Evolutionary conservation across 2,888 invertebrate species (phyloP).

Genomic region (Subacronicta megacephala): DNA sequence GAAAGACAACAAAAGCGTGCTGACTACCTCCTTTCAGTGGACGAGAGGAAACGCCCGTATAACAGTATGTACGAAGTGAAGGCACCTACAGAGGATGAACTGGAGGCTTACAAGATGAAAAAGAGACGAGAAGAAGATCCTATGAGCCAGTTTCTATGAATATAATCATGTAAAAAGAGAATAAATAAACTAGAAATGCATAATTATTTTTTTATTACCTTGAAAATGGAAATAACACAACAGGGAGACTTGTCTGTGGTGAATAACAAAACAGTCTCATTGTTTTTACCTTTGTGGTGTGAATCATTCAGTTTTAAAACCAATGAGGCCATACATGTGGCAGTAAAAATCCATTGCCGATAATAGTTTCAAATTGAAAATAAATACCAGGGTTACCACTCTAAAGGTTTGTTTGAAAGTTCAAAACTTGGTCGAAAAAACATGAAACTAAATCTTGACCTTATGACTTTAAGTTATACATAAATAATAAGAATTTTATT

Average conservation of each 20-base stretch:
- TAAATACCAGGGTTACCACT: slow-evolving; percentile 16
- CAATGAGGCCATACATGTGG: slow-evolving; percentile 50
- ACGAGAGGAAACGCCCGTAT: slow-evolving; percentile 97
- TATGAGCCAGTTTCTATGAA: slow-evolving; percentile 94
- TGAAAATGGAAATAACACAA: not conserved
- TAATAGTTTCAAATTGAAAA: slow-evolving; percentile 9
- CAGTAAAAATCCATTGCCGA: slow-evolving; percentile 37
- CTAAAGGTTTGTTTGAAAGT: no score
- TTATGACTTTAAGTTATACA: no score
- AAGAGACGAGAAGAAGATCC: slow-evolving; percentile 96
- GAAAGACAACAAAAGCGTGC: slow-evolving; percentile 90
- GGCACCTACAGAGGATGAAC: slow-evolving; percentile 96
- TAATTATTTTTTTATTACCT: slow-evolving; percentile 8
- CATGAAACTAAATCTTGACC: no score
- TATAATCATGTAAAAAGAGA: slow-evolving; percentile 20
- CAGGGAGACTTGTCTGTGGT: slow-evolving; percentile 6
- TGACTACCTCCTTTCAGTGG: slow-evolving; percentile 91
- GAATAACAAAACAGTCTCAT: slow-evolving; percentile 11
- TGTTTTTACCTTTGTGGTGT: slow-evolving; percentile 43
- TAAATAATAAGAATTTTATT: no score
- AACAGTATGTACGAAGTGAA: slow-evolving; percentile 96
- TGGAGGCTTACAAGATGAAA: slow-evolving; percentile 98
- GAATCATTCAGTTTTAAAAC: slow-evolving; percentile 37
- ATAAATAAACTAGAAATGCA: slow-evolving; percentile 13
- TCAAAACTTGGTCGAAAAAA: no score